phyloP scores from a whole-genome alignment of 2,113 vertebrate species.

The Gadus macrocephalus region DNA sequence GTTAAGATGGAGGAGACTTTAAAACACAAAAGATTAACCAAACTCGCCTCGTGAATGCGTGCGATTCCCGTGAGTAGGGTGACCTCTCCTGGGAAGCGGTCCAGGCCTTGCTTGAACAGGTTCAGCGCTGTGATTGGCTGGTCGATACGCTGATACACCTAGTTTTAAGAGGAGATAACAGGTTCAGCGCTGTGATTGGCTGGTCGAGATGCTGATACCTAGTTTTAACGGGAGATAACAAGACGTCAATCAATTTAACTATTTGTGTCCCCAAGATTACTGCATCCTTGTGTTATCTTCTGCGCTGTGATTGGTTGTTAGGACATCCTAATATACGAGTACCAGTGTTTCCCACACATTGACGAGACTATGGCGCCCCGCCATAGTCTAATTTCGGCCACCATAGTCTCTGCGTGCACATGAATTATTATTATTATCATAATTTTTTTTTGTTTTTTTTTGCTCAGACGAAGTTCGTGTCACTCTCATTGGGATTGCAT shows the following conservation, averaged over 20 bases:
- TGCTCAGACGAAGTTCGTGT: too few species aligned
- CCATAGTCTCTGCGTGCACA: too few species aligned
- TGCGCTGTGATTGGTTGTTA: neutral
- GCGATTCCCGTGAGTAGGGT: constrained; percentile 91
- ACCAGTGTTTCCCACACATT: too few species aligned
- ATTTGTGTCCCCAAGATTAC: neutral
- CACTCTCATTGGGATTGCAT: too few species aligned
- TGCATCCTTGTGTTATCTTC: neutral
- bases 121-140: constrained; percentile 91
- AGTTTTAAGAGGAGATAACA: constrained; percentile 1
- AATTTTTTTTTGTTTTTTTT: too few species aligned
- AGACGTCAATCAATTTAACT: neutral
- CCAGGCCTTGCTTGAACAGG: constrained; percentile 93
- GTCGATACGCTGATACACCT: constrained; percentile 93
- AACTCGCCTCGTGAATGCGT: constrained; percentile 84
- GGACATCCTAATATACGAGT: constrained; percentile 20
- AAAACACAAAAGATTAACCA: neutral
- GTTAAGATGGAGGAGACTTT: neutral
- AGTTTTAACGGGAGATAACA: neutral
- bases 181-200: constrained; percentile 86
- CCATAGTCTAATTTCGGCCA: too few species aligned
- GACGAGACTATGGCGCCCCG: too few species aligned
- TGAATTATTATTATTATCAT: too few species aligned
- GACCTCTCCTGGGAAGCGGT: constrained; percentile 93
- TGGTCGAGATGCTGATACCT: constrained; percentile 89